Evolutionary conservation across 2,888 invertebrate genomes (phyloP).

Genomic region (Sicus ferrugineus): DNA sequence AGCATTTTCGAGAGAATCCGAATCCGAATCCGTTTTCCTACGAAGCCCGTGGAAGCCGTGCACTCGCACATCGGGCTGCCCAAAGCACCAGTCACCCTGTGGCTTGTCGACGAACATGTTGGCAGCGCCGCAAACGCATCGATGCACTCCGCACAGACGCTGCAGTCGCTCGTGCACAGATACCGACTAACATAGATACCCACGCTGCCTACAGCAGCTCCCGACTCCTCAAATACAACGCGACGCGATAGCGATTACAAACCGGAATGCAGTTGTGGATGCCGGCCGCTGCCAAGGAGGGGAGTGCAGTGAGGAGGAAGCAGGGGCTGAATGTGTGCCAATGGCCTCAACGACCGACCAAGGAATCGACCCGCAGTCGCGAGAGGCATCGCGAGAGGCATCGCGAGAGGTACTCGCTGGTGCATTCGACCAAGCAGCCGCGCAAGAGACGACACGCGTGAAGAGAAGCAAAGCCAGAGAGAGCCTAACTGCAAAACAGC

Average conservation of each 20-base stretch:
- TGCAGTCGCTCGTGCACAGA: conserved; percentile 35
- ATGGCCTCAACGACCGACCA: conserved; percentile 52
- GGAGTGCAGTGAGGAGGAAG: conserved; percentile 6
- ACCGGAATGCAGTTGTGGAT: conserved; percentile 30
- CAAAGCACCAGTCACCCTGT: neutral
- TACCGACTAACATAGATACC: conserved; percentile 20
- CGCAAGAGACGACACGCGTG: neutral
- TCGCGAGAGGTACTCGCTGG: neutral
- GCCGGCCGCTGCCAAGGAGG: neutral
- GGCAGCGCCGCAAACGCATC: neutral
- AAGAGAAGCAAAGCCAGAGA: neutral
- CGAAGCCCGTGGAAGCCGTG: neutral
- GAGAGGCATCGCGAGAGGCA: neutral
- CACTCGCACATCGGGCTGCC: neutral
- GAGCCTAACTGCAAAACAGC: neutral
- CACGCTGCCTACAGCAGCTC: conserved; percentile 11
- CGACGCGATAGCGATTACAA: conserved; percentile 21
- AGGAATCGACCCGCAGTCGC: conserved; percentile 17
- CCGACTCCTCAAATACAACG: conserved; percentile 17
- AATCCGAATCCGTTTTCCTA: too few species aligned
- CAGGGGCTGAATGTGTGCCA: conserved; percentile 49
- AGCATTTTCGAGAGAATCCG: too few species aligned
- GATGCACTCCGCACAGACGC: conserved; percentile 22
- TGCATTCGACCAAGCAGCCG: neutral
- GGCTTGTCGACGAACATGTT: too few species aligned